A percentile compares a stretch with the other conserved stretches of the same genome.
Evolutionary conservation across 2,888 invertebrate species (phyloP).

Genomic region (Lamellibrachia columna): DNA sequence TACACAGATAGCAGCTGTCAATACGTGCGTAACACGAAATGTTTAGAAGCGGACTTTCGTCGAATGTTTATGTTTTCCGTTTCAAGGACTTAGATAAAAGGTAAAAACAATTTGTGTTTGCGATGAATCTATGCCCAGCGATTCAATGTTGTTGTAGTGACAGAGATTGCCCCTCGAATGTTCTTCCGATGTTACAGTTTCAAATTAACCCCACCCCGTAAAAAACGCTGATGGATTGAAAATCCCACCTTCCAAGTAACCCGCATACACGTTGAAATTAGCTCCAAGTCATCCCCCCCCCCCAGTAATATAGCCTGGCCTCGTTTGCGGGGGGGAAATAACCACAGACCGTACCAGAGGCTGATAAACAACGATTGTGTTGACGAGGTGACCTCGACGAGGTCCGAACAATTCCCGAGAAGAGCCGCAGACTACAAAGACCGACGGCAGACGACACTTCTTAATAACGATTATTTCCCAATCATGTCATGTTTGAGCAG

Average conservation of each 20-base stretch:
- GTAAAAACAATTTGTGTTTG: neutral
- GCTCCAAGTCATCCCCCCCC: no score
- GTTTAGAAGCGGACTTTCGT: neutral
- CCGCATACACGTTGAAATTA: no score
- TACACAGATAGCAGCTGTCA: neutral
- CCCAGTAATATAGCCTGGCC: neutral
- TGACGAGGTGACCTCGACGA: no score
- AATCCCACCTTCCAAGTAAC: no score
- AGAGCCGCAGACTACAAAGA: neutral
- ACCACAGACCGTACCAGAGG: neutral
- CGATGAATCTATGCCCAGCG: neutral
- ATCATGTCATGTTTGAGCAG: neutral
- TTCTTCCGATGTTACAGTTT: no score
- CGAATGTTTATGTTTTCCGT: constrained; percentile 12
- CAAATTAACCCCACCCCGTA: no score
- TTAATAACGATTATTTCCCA: neutral
- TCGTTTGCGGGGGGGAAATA: neutral
- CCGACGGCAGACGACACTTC: neutral
- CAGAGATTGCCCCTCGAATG: neutral
- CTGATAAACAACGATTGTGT: neutral
- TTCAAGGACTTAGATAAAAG: neutral
- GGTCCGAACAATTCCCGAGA: neutral
- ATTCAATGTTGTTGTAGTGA: neutral
- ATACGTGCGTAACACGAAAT: neutral
- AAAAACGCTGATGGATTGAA: no score